Evolutionary conservation across 2,888 invertebrate species (phyloP), one percentile per base, ranked within the genome.

Genomic region (Thymelicus acteon): DNA sequence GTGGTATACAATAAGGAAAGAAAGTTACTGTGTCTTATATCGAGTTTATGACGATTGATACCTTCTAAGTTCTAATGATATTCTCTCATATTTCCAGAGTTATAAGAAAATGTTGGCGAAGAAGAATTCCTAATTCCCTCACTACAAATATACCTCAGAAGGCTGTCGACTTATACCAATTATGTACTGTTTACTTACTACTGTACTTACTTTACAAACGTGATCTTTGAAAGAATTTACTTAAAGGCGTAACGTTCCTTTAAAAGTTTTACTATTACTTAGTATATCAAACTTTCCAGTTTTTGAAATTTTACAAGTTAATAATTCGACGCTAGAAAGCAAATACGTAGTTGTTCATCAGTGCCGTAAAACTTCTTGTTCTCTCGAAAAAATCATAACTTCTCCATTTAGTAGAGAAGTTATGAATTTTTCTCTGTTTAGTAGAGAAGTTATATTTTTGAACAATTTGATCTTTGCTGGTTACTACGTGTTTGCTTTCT

Each of bases 71-170:
- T 58, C 6, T 24, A 58, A 58, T 58, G 37, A 37, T n/a, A 7
- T 19, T 60, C 1, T 47, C 7, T 47, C 10, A 24, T 65, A n/a
- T 44, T 65, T 65, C 3, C 57, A 65, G 65, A 65, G 65, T 15
- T 65, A 65, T 47, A 65, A 65, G 57, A 65, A 66, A 31, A 44
- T 66, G 65, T 13, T 47, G 24, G 44, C 44, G 13, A 66, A 66
- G 47, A 66, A 66, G 57, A 66, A 57, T 12, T 31, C 31, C 31
- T 66, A 66, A 57, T 31, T 7, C 7, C 2, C 40, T 39, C n/a
- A 44, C 13, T 37, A 37, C 8, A 39, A n/a, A 0, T 12, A 24
- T 57, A 65, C 57, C n/a, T 19, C 58, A 58, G 52, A 58, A 58
- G 66, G 66, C 57, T 66, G 66, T 31, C 47, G 10, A 66, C n/a